A percentile compares a stretch with the other conserved stretches of the same genome.
Conservation (phyloP, 1,140 invertebrate species). For the Triops cancriformis region DNA sequence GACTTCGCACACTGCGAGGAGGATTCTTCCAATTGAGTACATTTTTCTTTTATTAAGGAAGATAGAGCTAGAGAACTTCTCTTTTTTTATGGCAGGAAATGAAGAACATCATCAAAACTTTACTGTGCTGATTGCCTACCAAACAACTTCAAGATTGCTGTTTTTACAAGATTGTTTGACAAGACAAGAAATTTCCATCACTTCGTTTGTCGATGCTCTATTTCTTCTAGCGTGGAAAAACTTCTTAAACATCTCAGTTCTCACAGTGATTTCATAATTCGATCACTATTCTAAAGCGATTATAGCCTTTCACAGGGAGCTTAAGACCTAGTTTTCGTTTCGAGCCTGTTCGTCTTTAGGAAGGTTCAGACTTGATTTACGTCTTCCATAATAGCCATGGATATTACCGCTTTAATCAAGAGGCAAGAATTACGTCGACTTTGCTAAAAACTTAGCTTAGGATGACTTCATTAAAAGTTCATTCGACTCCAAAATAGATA, state of each 20-base stretch:
- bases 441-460: too few species aligned
- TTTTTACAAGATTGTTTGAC: neutral
- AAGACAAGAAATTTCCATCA: neutral
- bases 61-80: neutral
- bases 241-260: neutral
- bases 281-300: constrained; percentile 4
- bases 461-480: too few species aligned
- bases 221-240: neutral
- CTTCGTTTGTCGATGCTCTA: neutral
- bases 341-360: too few species aligned
- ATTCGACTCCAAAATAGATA: too few species aligned
- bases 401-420: too few species aligned
- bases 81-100: neutral
- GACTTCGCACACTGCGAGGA: neutral
- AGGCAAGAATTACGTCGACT: too few species aligned
- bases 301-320: neutral
- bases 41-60: neutral
- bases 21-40: neutral
- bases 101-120: neutral
- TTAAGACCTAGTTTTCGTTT: too few species aligned
- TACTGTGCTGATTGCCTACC: neutral
- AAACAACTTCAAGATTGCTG: neutral
- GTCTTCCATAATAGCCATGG: too few species aligned
- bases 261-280: neutral
- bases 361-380: too few species aligned